Evolutionary conservation across 2,888 invertebrate species (phyloP).

Genomic region (Actias luna): DNA sequence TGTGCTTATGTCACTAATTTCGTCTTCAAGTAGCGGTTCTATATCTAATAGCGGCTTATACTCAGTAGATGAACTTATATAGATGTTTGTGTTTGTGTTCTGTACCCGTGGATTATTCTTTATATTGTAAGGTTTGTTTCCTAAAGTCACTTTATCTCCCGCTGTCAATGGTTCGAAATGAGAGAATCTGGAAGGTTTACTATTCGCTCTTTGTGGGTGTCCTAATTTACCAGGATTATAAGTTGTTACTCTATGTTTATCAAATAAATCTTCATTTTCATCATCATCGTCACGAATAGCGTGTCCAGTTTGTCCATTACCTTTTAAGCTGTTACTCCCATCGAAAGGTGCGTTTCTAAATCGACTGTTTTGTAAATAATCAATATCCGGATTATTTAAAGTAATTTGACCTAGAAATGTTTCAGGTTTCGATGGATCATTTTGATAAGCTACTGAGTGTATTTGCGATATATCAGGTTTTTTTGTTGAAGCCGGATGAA

Average conservation of each 20-base stretch:
- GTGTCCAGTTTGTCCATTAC: conserved; percentile 68
- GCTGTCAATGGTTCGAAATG: conserved; percentile 46
- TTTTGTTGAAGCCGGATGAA: conserved; percentile 75
- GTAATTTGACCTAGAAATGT: conserved; percentile 84
- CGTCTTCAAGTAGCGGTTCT: conserved; percentile 82
- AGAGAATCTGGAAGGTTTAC: conserved; percentile 57
- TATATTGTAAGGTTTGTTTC: conserved; percentile 40
- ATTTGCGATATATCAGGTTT: conserved; percentile 81
- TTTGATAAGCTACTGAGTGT: conserved; percentile 80
- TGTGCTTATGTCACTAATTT: conserved; percentile 74
- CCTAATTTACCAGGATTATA: conserved; percentile 70
- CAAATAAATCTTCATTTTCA: conserved; percentile 69
- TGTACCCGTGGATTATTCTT: conserved; percentile 42
- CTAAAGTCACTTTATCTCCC: conserved; percentile 43
- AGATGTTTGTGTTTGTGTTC: conserved; percentile 43
- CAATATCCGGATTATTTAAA: conserved; percentile 81
- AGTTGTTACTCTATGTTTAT: conserved; percentile 71
- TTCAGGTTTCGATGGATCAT: conserved; percentile 83
- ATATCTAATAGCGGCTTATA: conserved; percentile 78
- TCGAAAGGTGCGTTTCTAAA: conserved; percentile 75
- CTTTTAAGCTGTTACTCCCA: conserved; percentile 71
- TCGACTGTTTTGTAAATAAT: conserved; percentile 69
- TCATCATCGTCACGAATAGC: conserved; percentile 64
- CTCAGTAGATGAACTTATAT: conserved; percentile 67
- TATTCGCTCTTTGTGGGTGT: conserved; percentile 63